Base-by-base conservation (phyloP, 2,113 vertebrate genomes). In the Kryptolebias marmoratus region DNA sequence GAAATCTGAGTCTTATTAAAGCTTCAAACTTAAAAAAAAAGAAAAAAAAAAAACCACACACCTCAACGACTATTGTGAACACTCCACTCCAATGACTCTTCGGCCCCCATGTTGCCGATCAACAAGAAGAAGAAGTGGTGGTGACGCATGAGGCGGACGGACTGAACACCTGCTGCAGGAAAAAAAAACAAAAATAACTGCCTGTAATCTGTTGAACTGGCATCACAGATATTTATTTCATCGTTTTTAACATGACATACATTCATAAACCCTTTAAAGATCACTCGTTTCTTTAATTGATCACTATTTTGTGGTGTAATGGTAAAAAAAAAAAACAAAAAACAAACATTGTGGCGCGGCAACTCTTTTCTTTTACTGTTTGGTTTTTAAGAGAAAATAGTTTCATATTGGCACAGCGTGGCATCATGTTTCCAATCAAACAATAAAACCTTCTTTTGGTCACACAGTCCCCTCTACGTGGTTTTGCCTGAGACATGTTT, bases 1-100 rank as follows among this genome's bases (percentile, higher is more conserved):
- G 86, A 77, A 77, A 15, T 62, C 76, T 2, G 77, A 84, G 31
- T 78, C 69, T 11, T 88, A 87, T 58, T 89, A 63, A 85, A 59
- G 64, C 72, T 4, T 4, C 30, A 56, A 48, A 48, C 11, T 22
- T 22, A 22, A 22, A 27, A 63, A 31, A 13, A 16, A 15, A 52
- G 55, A 45, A 44, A 11, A 39, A 14, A 3, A 28, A 42, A 11
- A 5, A 32, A 39, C 32, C 58, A 11, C 7, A 18, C 42, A 36
- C 50, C 11, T 2, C 32, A 56, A 32, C 7, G 1, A 52, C 9
- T 45, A 68, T 28, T n/a, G 45, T 32, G 12, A 36, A 44, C 47
- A 52, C 54, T 72, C 28, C 39, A 32, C 52, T 73, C 71, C 11
- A 52, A 53, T 49, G 47, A 0, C 28, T 22, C 44, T 47, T 69